phyloP scores from a whole-genome alignment of 2,888 invertebrate species.

The Rhabditoides inermis region DNA sequence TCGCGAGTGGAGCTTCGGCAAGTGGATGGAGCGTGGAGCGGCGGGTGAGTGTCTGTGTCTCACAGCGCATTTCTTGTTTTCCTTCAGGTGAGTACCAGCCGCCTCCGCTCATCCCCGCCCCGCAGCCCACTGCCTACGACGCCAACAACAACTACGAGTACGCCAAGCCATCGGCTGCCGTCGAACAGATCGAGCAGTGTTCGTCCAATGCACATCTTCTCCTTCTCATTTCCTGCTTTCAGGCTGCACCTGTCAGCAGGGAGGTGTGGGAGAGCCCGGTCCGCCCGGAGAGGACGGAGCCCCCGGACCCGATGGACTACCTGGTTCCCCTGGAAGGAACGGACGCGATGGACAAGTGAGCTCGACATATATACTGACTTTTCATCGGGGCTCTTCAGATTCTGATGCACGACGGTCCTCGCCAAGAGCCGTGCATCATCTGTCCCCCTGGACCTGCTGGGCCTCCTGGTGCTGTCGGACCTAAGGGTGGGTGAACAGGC shows the following conservation, averaged over 20 bases:
- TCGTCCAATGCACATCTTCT: not conserved
- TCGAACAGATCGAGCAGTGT: slow-evolving; percentile 19
- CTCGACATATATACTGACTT: too few relatives aligned
- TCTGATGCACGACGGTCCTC: slow-evolving; percentile 7
- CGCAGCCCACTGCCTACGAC: slow-evolving; percentile 10
- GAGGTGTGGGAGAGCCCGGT: slow-evolving; percentile 25
- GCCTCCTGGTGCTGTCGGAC: slow-evolving; percentile 53
- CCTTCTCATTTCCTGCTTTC: not conserved
- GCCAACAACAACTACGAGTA: slow-evolving; percentile 7
- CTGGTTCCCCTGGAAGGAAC: slow-evolving; percentile 6
- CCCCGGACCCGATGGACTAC: slow-evolving; percentile 22
- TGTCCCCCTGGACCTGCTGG: slow-evolving; percentile 61
- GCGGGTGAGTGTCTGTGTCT: not conserved
- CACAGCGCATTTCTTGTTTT: not conserved
- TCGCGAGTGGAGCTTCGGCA: slow-evolving; percentile 4
- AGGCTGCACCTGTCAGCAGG: slow-evolving; percentile 31
- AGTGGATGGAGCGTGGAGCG: slow-evolving; percentile 5
- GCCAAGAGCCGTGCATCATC: slow-evolving; percentile 46
- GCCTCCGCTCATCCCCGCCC: too few relatives aligned
- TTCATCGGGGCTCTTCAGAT: slow-evolving; percentile 8
- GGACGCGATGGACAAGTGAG: slow-evolving; percentile 14
- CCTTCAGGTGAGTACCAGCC: not conserved
- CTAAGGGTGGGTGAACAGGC: too few relatives aligned
- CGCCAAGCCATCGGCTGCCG: slow-evolving; percentile 15
- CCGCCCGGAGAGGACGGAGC: slow-evolving; percentile 29